phyloP scores from a whole-genome alignment of 2,888 invertebrate genomes.

The Agrypnus murinus region DNA sequence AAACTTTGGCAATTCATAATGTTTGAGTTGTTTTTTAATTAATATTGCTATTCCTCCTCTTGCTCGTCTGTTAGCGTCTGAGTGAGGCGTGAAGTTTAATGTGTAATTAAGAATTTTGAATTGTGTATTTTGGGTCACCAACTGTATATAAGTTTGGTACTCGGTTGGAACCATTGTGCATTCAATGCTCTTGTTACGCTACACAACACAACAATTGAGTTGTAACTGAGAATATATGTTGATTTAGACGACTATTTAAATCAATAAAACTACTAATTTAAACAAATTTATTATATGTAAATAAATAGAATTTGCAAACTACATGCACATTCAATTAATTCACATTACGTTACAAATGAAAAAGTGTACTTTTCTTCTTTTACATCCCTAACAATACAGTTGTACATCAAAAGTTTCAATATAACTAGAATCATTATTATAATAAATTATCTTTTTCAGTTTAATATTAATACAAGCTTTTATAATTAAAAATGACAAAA shows the following conservation, averaged over 20 bases:
- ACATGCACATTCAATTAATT: constrained; percentile 32
- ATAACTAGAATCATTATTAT: background rate
- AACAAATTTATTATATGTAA: constrained; percentile 29
- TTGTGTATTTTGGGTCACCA: too few relatives aligned
- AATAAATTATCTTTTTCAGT: background rate
- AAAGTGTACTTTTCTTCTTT: constrained; percentile 2
- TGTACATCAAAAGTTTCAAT: background rate
- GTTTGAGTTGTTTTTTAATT: constrained; percentile 1
- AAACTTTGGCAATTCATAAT: background rate
- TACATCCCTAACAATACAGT: background rate
- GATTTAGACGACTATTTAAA: too few relatives aligned
- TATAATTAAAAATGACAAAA: background rate
- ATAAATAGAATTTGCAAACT: constrained; percentile 37
- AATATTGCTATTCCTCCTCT: constrained; percentile 1
- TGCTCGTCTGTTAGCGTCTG: background rate
- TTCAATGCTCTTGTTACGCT: too few relatives aligned
- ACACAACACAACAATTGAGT: too few relatives aligned
- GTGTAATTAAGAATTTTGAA: background rate
- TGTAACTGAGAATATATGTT: too few relatives aligned
- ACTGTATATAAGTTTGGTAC: too few relatives aligned
- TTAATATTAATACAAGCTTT: background rate
- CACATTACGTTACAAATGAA: constrained; percentile 32
- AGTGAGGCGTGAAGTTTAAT: background rate
- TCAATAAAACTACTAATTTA: constrained; percentile 7
- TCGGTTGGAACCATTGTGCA: too few relatives aligned